Base-by-base conservation (phyloP, 2,113 vertebrate species). In the Petrocephalus zakoni region DNA sequence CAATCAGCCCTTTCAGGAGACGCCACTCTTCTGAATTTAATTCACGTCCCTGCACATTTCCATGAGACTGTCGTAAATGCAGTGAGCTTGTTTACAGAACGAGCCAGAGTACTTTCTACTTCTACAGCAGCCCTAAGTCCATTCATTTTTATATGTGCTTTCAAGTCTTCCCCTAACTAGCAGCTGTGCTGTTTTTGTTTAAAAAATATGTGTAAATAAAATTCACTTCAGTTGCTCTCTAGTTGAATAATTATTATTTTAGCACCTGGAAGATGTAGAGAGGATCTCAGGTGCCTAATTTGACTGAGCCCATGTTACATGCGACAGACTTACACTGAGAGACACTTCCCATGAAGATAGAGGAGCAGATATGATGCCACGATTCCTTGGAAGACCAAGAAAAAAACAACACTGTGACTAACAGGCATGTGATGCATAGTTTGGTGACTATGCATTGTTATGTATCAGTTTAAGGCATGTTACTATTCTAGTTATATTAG, bases 41-140 rank as follows among this genome's bases (percentile, higher is more conserved):
- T 96, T 96, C 96, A 95, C 96, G 95, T 96, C 95, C 96, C 95
- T 96, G 95, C 96, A 94, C 95, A 96, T 96, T 96, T 96, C 95
- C 96, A 95, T 95, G 95, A 96, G 95, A 96, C 95, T 96, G 95
- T 97, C 96, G 96, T 97, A 96, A 55, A 96, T 94, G 95, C 96
- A 95, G 95, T 97, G 96, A 97, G 96, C 96, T 95, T 99, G 97
- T 97, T 98, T 98, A 97, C 97, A 95, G 97, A 98, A 98, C 98
- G 97, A 98, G 97, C 97, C 97, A 96, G 97, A 97, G 97, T 98
- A 97, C 95, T 96, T 96, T 96, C 96, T 96, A 95, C 96, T 97
- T 94, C 95, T 85, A 29, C 49, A 52, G 19, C 34, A 61, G 2
- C 7, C 34, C 34, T 42, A 78, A 6, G 72, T 78, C n/a, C 15